Percentiles rank a stretch among this genome's conserved stretches.
phyloP scores from a whole-genome alignment of 2,888 invertebrate species.

The Oasisia sp. region DNA sequence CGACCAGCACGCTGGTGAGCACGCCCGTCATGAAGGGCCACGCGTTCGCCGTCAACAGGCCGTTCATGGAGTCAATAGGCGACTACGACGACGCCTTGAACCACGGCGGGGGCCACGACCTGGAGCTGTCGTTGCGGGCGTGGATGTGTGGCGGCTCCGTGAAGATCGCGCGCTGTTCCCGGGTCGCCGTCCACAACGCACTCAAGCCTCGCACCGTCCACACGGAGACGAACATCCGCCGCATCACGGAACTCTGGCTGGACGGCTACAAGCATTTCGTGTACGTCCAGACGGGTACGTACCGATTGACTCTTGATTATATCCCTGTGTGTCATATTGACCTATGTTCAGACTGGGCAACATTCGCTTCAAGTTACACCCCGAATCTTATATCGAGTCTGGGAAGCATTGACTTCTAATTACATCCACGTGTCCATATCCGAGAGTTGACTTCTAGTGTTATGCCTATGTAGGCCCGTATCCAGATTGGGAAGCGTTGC shows the following conservation, averaged over 20 bases:
- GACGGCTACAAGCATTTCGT: slow-evolving; percentile 13
- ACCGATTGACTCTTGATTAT: neutral
- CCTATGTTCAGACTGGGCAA: too few species aligned
- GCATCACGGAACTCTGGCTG: slow-evolving; percentile 36
- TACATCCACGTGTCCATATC: too few species aligned
- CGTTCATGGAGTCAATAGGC: slow-evolving; percentile 38
- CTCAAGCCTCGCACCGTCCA: slow-evolving; percentile 36
- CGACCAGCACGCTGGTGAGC: neutral
- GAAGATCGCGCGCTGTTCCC: slow-evolving; percentile 41
- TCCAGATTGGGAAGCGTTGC: too few species aligned
- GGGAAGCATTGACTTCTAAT: too few species aligned
- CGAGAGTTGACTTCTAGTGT: too few species aligned
- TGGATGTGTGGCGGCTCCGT: slow-evolving; percentile 45
- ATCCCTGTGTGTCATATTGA: too few species aligned
- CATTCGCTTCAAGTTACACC: too few species aligned
- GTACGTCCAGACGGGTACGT: slow-evolving; percentile 26
- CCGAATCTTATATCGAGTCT: too few species aligned
- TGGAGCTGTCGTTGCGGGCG: slow-evolving; percentile 44
- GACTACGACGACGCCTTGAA: slow-evolving; percentile 40
- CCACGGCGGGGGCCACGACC: slow-evolving; percentile 35
- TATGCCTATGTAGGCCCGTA: too few species aligned
- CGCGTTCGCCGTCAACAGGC: slow-evolving; percentile 42
- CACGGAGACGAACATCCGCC: slow-evolving; percentile 24
- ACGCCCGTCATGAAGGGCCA: slow-evolving; percentile 44
- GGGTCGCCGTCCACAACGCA: slow-evolving; percentile 42